phyloP scores from a whole-genome alignment of 2,797 vertebrate genomes.

The Sphenodon punctatus region DNA sequence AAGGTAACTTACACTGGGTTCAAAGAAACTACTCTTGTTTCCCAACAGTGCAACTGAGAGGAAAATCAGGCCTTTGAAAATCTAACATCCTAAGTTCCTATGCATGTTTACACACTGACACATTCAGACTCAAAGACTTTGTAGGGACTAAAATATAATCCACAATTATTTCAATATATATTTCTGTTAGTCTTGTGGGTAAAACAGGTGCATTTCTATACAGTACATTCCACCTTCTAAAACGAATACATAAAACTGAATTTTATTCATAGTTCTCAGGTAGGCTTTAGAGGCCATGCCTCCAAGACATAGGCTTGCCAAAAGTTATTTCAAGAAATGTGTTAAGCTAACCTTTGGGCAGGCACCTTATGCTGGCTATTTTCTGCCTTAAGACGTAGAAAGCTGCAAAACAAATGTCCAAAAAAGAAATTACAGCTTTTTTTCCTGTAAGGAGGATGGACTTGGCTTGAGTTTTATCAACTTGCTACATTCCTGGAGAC shows the following conservation, averaged over 20 bases:
- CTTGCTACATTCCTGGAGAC: slow-evolving; percentile 83
- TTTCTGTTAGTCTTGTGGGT: background rate
- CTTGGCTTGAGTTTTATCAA: slow-evolving; percentile 82
- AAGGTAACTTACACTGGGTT: too few relatives aligned
- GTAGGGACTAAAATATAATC: background rate
- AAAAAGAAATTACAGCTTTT: slow-evolving; percentile 89
- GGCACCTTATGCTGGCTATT: slow-evolving; percentile 98
- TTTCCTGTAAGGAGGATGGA: slow-evolving; percentile 82
- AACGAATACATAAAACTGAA: slow-evolving; percentile 15
- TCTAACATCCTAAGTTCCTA: too few relatives aligned
- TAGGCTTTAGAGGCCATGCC: slow-evolving; percentile 77
- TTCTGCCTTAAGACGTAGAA: slow-evolving; percentile 98
- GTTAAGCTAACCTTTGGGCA: slow-evolving; percentile 96
- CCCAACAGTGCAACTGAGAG: background rate
- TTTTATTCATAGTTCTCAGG: slow-evolving; percentile 51
- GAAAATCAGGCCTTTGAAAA: background rate
- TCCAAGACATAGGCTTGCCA: slow-evolving; percentile 78
- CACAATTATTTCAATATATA: slow-evolving; percentile 17
- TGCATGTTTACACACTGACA: too few relatives aligned
- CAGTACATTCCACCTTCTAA: background rate
- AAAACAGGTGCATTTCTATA: background rate
- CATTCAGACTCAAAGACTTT: too few relatives aligned
- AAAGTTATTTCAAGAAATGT: slow-evolving; percentile 92
- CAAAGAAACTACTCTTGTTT: background rate
- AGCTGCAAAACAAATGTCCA: slow-evolving; percentile 97